Evolutionary conservation across 2,113 vertebrate genomes (phyloP), one percentile per base, ranked within the genome.

Genomic region (Ctenomys sociabilis): DNA sequence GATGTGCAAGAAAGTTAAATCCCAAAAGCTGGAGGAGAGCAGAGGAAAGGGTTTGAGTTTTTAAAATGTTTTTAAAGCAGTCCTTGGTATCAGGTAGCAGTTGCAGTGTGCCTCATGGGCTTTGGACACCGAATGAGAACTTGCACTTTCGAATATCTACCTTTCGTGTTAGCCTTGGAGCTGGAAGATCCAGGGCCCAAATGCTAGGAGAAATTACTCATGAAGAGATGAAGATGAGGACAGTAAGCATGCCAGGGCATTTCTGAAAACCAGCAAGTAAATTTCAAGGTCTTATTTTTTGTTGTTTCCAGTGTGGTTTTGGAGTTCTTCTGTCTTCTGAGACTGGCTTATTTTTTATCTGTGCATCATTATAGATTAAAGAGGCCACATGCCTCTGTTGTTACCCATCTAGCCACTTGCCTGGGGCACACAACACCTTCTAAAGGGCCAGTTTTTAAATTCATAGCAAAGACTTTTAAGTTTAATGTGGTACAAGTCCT

Each of bases 281-380:
- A 40, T 93, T 91, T 94, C 43, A 86, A 45, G 94, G 68, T 61
- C 88, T 98, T 96, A 70, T 73, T 98, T 98, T 98, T 98, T 98
- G 96, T 98, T 97, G 85, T 96, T 98, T 98, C 98, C 97, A 96
- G 95, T 95, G 88, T 97, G 97, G 97, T 97, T 91, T 97, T 98
- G 98, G 97, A 97, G 97, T 96, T 3, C 78, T 97, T 97, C 95
- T 97, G 95, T 97, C 78, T 96, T 92, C 97, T 97, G 98, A 98
- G 97, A 96, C 97, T 96, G 96, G 64, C 97, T 87, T 94, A 96
- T 82, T 97, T 95, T 96, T 64, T 97, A 95, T 96, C 97, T 98
- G 30, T 98, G 97, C 95, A 96, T 97, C 96, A 85, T 28, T 95
- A 97, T 73, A 95, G 97, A 97, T 98, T 96, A 97, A 97, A 92